Conservation (phyloP, 2,888 invertebrate genomes). For the Agriopis leucophaearia region DNA sequence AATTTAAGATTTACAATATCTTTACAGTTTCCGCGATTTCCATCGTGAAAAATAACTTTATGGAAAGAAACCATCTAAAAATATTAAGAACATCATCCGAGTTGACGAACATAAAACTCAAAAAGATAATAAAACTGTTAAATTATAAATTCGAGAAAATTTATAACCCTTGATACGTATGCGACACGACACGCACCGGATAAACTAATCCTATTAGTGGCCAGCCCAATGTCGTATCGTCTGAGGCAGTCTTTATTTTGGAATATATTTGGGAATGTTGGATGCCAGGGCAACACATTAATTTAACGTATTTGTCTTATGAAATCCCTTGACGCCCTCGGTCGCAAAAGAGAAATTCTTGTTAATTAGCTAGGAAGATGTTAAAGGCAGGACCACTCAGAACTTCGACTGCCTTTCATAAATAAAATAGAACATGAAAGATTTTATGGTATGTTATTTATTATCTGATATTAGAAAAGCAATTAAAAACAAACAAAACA, state of each 20-base stretch:
- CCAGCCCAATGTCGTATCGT: constrained; percentile 51
- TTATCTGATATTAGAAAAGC: not conserved
- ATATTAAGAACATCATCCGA: constrained; percentile 38
- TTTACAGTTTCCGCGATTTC: constrained; percentile 1
- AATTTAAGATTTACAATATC: not conserved
- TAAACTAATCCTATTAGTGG: constrained; percentile 62
- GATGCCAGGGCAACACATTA: constrained; percentile 38
- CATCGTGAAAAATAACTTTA: constrained; percentile 10
- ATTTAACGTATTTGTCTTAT: constrained; percentile 33
- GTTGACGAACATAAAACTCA: constrained; percentile 44
- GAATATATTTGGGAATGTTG: constrained; percentile 67
- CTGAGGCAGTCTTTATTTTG: constrained; percentile 52
- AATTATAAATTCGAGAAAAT: constrained; percentile 44
- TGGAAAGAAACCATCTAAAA: constrained; percentile 33
- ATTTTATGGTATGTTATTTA: not conserved
- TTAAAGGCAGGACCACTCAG: not conserved
- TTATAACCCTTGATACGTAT: constrained; percentile 34
- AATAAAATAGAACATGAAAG: not conserved
- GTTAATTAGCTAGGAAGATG: constrained; percentile 23
- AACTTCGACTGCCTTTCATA: constrained; percentile 4
- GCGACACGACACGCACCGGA: constrained; percentile 59
- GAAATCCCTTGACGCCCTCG: constrained; percentile 28
- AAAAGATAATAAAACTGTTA: constrained; percentile 48
- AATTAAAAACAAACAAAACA: too few species aligned
- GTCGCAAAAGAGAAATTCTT: constrained; percentile 24